Evolutionary conservation across 2,113 vertebrate genomes (phyloP).

Genomic region (Thomomys bottae): DNA sequence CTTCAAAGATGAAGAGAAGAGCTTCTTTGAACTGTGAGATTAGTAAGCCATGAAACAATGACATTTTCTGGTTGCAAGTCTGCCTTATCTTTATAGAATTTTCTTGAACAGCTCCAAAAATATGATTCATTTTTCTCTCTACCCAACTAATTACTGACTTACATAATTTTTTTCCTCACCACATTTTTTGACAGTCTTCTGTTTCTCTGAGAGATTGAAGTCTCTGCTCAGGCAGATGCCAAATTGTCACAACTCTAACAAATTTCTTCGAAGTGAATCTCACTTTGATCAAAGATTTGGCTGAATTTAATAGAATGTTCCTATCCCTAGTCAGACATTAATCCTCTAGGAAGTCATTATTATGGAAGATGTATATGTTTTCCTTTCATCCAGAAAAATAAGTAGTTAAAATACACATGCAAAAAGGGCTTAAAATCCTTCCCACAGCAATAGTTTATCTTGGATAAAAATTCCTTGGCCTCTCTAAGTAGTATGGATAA

Average conservation of each 20-base stretch:
- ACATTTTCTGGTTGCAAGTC: conserved; percentile 23
- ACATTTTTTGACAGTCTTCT: conserved; percentile 49
- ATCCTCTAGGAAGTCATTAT: background rate
- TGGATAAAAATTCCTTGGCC: background rate
- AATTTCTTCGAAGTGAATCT: background rate
- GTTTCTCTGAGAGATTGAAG: conserved; percentile 33
- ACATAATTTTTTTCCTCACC: conserved; percentile 44
- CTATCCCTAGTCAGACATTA: background rate
- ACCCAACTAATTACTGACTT: conserved; percentile 15
- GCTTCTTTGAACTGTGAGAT: conserved; percentile 14
- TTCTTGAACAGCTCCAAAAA: conserved; percentile 55
- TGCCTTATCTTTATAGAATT: conserved; percentile 25
- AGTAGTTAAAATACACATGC: background rate
- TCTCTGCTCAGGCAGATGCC: conserved; percentile 36
- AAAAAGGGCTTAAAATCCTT: background rate
- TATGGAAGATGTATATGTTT: background rate
- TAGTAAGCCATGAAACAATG: background rate
- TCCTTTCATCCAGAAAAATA: background rate
- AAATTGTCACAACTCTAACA: conserved; percentile 34
- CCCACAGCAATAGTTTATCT: background rate
- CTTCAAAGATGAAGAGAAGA: background rate
- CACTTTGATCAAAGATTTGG: conserved; percentile 15
- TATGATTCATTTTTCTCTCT: conserved; percentile 43
- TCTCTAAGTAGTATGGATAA: background rate
- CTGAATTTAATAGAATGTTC: background rate